These are phyloP conservation scores for Strix aluco DNA, from an alignment of 2,113 vertebrate species.

Conservation along the genomic window DNA sequence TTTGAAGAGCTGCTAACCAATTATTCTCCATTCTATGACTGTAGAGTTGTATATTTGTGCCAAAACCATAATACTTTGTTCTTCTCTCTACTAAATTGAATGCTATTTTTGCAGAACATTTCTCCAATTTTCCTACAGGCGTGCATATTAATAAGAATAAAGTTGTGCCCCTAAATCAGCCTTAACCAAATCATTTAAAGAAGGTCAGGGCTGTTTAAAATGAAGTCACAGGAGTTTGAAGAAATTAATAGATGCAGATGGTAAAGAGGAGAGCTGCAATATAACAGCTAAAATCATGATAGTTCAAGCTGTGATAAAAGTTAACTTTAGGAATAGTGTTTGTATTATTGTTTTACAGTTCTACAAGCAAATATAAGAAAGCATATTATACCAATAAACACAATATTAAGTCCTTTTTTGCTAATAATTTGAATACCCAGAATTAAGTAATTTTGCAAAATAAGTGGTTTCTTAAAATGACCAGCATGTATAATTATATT, in stretches of 20 bases:
- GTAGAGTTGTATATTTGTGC: constrained; percentile 16
- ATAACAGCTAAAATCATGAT: neutral
- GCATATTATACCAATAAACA: neutral
- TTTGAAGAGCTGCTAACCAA: constrained; percentile 59
- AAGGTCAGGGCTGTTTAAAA: constrained; percentile 30
- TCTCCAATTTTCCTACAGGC: constrained; percentile 50
- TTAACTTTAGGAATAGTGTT: neutral
- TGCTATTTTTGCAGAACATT: constrained; percentile 24
- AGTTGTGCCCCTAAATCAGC: constrained; percentile 47
- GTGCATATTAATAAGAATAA: constrained; percentile 22
- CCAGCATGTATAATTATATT: neutral
- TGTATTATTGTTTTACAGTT: neutral
- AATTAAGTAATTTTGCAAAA: constrained; percentile 9
- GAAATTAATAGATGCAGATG: neutral
- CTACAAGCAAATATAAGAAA: neutral
- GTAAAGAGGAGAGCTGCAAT: neutral
- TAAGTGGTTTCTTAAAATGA: constrained; percentile 9
- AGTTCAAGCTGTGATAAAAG: neutral
- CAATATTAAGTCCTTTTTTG: neutral
- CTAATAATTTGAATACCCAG: neutral
- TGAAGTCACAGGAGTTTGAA: neutral
- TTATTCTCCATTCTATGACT: constrained; percentile 44
- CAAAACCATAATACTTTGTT: constrained; percentile 64
- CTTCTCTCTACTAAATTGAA: constrained; percentile 53
- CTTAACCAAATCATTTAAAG: constrained; percentile 33